Conservation (phyloP, 64 coral and sea anemone genomes). For the Pachyseris speciosa region DNA sequence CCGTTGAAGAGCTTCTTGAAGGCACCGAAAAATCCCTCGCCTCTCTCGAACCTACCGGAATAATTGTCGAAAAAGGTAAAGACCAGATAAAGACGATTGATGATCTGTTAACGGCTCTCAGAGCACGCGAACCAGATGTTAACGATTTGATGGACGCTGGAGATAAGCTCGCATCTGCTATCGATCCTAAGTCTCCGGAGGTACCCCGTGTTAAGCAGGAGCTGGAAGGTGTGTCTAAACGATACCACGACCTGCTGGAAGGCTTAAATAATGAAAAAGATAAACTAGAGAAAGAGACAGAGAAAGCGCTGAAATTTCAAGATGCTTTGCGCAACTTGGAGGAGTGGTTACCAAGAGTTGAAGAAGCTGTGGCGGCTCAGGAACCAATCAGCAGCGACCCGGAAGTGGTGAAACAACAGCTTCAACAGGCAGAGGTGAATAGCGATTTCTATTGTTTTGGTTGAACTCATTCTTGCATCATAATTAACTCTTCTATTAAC, state of each 20-base stretch:
- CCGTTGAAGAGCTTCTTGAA: slow-evolving; percentile 69
- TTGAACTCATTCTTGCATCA: no score
- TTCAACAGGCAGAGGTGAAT: slow-evolving; percentile 89
- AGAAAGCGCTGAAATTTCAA: slow-evolving; percentile 84
- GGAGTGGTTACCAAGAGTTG: slow-evolving; percentile 80
- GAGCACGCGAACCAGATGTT: slow-evolving; percentile 69
- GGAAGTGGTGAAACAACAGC: slow-evolving; percentile 78
- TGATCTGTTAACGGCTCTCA: slow-evolving; percentile 49
- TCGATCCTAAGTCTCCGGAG: slow-evolving; percentile 78
- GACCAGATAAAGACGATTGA: slow-evolving; percentile 63
- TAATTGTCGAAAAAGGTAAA: slow-evolving; percentile 72
- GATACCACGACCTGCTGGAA: slow-evolving; percentile 71
- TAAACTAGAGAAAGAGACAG: slow-evolving; percentile 74
- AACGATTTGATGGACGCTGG: slow-evolving; percentile 49
- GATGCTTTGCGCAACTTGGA: slow-evolving; percentile 79
- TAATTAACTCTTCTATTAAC: not conserved
- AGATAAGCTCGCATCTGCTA: slow-evolving; percentile 43
- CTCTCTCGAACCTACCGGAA: slow-evolving; percentile 67
- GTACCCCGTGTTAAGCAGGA: slow-evolving; percentile 71
- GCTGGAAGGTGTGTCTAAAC: slow-evolving; percentile 38
- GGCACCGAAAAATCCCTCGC: slow-evolving; percentile 75
- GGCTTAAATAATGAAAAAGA: slow-evolving; percentile 63
- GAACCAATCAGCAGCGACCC: slow-evolving; percentile 92
- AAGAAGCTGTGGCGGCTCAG: slow-evolving; percentile 75
- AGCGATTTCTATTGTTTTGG: not conserved